Evolutionary conservation across 2,113 vertebrate species (phyloP).

Genomic region (Gallinago paraguaiae): DNA sequence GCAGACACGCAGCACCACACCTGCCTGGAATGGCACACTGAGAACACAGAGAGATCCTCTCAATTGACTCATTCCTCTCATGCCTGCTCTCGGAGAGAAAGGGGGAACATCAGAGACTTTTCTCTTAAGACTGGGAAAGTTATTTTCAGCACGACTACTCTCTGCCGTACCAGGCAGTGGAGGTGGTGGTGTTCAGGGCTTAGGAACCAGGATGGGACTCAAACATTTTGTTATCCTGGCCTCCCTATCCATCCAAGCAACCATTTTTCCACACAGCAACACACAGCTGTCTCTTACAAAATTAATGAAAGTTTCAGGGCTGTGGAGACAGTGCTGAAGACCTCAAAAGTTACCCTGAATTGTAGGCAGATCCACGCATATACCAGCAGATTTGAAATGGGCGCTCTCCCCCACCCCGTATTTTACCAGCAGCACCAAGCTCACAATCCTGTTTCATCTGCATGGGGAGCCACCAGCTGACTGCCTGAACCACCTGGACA

Average conservation of each 20-base stretch:
- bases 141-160: neutral
- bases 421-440: neutral
- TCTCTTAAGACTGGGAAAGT: conserved; percentile 6
- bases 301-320: neutral
- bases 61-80: neutral
- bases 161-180: neutral
- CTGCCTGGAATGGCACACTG: neutral
- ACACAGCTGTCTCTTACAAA: neutral
- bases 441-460: neutral
- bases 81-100: neutral
- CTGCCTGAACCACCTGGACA: neutral
- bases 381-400: neutral
- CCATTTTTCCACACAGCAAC: neutral
- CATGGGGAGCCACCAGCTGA: accelerated
- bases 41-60: neutral
- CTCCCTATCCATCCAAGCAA: neutral
- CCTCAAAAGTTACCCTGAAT: neutral
- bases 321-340: neutral
- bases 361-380: neutral
- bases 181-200: neutral
- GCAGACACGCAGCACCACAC: neutral
- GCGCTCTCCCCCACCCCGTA: accelerated
- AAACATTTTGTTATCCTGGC: neutral
- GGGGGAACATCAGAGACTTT: neutral
- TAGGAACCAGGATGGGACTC: neutral